phyloP scores from a whole-genome alignment of 2,797 vertebrate genomes.

The Cottoperca gobio region DNA sequence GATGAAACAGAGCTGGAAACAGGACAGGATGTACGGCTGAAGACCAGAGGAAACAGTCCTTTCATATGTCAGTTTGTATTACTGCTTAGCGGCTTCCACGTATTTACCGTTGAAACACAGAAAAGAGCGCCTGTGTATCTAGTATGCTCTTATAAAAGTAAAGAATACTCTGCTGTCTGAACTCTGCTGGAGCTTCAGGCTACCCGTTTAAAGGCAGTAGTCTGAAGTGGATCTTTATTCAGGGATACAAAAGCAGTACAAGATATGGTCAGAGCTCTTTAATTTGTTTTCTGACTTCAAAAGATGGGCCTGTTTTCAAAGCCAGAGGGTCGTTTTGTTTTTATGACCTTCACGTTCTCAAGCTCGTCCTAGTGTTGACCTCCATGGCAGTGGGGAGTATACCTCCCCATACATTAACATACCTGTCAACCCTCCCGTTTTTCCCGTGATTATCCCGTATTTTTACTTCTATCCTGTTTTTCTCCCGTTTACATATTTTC shows the following conservation, averaged over 20 bases:
- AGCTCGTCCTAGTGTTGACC: neutral
- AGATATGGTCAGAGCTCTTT: neutral
- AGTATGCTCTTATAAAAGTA: neutral
- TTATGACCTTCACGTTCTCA: neutral
- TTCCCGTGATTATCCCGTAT: too few species aligned
- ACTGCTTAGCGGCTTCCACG: neutral
- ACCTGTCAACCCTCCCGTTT: too few species aligned
- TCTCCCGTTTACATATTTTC: too few species aligned
- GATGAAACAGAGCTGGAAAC: conserved; percentile 86
- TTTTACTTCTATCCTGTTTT: too few species aligned
- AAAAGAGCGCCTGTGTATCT: neutral
- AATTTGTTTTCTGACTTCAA: neutral
- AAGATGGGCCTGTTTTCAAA: neutral
- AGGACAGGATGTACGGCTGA: conserved; percentile 86
- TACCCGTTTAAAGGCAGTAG: neutral
- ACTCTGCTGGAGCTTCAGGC: neutral
- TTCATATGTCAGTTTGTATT: conserved; percentile 87
- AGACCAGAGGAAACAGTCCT: conserved; percentile 89
- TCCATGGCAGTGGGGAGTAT: neutral
- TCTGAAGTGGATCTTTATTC: neutral
- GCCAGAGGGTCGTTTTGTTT: neutral
- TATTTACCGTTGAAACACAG: neutral
- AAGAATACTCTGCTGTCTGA: neutral
- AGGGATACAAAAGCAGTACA: neutral
- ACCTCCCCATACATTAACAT: too few species aligned